These are phyloP conservation scores for Mimachlamys varia DNA, from an alignment of 2,888 invertebrate species.

Conservation along the genomic window DNA sequence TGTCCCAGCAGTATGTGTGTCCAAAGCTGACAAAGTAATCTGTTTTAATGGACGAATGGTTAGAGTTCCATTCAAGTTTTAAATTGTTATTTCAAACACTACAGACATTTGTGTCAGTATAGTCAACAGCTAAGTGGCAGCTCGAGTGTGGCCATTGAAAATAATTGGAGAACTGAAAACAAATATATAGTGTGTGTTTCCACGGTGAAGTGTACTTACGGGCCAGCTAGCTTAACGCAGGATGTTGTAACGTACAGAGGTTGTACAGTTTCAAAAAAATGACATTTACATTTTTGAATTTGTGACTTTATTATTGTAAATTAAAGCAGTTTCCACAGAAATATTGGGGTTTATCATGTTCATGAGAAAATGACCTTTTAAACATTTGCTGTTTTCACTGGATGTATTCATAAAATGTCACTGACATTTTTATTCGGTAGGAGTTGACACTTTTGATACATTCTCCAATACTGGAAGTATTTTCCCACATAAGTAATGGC, in stretches of 20 bases:
- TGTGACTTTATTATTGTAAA: neutral
- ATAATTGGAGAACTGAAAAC: conserved; percentile 3
- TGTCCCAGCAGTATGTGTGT: neutral
- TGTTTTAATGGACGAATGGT: neutral
- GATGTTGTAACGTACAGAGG: neutral
- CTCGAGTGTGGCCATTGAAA: neutral
- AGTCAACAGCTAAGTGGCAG: conserved; percentile 11
- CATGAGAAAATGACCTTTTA: conserved; percentile 30
- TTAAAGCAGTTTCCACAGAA: conserved; percentile 7
- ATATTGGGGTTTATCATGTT: conserved; percentile 2
- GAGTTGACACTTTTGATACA: conserved; percentile 3
- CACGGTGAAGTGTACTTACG: neutral
- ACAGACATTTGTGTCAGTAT: neutral
- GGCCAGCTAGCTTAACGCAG: neutral
- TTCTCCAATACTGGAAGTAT: conserved; percentile 26
- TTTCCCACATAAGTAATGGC: conserved; percentile 24
- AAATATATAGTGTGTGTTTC: conserved; percentile 3
- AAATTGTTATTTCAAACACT: neutral
- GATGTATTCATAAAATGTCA: conserved; percentile 29
- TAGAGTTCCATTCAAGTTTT: neutral
- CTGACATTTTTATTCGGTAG: neutral
- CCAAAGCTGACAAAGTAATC: neutral
- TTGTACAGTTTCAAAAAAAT: neutral
- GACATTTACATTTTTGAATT: conserved; percentile 12
- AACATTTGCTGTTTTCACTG: neutral